These are phyloP conservation scores for Misgurnus mizolepis DNA, from an alignment of 2,113 vertebrate genomes.

Conservation along the genomic window DNA sequence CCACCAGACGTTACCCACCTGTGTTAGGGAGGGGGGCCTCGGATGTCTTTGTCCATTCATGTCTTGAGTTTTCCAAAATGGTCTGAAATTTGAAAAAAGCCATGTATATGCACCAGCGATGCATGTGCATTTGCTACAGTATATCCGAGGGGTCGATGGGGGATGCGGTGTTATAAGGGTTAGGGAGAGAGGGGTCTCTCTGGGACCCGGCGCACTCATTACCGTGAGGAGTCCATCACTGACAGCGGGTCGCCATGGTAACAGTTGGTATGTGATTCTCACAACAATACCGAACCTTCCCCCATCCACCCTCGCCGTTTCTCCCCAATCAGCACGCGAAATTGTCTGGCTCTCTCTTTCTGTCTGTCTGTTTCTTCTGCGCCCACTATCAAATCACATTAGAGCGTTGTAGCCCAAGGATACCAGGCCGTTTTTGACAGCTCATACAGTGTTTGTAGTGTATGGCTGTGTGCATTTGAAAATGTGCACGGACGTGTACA, in stretches of 20 bases:
- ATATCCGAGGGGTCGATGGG: conserved; percentile 53
- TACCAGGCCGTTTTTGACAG: conserved; percentile 18
- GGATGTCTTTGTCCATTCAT: conserved; percentile 57
- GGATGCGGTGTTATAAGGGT: conserved; percentile 49
- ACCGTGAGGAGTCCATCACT: conserved; percentile 71
- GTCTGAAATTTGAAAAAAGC: conserved; percentile 15
- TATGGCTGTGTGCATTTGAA: conserved; percentile 18
- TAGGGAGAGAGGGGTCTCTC: conserved; percentile 57
- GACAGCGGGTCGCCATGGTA: conserved; percentile 74
- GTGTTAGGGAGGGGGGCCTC: conserved; percentile 61
- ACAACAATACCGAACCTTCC: conserved; percentile 72
- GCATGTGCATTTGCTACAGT: conserved; percentile 33
- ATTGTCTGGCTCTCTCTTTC: conserved; percentile 24
- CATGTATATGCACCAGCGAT: neutral
- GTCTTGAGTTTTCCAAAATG: neutral
- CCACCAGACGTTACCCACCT: conserved; percentile 72
- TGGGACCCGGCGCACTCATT: conserved; percentile 74
- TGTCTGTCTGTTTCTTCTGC: neutral
- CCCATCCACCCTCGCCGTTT: conserved; percentile 53
- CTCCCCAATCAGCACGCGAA: conserved; percentile 51
- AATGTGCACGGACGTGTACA: conserved; percentile 39
- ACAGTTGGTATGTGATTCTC: conserved; percentile 75
- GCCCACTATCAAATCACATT: neutral
- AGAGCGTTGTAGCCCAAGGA: conserved; percentile 6
- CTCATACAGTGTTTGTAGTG: neutral